Conservation (phyloP, 2,888 invertebrate genomes). For the Micoletzkya japonica region DNA sequence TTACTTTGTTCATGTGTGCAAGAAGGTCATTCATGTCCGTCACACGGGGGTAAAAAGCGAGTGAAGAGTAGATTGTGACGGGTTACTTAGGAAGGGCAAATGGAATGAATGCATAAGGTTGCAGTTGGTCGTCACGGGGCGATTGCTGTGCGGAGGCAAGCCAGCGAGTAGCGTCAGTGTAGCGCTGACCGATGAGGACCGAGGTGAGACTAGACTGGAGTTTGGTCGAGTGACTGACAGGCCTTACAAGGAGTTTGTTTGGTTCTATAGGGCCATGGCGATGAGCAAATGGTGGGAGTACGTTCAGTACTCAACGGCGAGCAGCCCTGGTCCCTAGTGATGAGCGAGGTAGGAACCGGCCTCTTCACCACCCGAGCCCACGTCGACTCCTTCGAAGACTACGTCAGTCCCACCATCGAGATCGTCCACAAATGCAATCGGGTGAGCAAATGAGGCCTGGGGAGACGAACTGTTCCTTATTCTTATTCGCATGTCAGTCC, state of each 20-base stretch:
- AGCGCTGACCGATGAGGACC: conserved; percentile 12
- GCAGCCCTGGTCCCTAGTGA: neutral
- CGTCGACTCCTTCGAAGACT: neutral
- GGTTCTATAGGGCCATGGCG: neutral
- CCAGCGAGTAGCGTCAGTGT: conserved; percentile 2
- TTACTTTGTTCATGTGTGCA: too few species aligned
- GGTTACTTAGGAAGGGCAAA: too few species aligned
- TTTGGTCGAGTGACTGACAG: neutral
- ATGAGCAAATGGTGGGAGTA: neutral
- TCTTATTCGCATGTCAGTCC: too few species aligned
- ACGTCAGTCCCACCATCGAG: conserved; percentile 13
- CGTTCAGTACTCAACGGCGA: neutral
- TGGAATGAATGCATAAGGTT: too few species aligned
- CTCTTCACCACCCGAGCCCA: neutral
- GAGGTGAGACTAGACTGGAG: conserved; percentile 2
- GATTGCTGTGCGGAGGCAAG: neutral
- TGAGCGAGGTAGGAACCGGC: conserved; percentile 1
- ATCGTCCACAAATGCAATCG: conserved; percentile 17
- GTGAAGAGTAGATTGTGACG: too few species aligned
- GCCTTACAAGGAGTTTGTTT: neutral
- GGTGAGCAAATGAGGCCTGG: neutral
- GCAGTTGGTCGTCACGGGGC: conserved; percentile 7
- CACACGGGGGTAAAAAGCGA: too few species aligned
- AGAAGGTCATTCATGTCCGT: too few species aligned
- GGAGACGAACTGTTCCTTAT: too few species aligned